These are phyloP conservation scores for Sinopyrophorus schimmeli DNA, from an alignment of 2,888 invertebrate genomes.

Conservation along the genomic window DNA sequence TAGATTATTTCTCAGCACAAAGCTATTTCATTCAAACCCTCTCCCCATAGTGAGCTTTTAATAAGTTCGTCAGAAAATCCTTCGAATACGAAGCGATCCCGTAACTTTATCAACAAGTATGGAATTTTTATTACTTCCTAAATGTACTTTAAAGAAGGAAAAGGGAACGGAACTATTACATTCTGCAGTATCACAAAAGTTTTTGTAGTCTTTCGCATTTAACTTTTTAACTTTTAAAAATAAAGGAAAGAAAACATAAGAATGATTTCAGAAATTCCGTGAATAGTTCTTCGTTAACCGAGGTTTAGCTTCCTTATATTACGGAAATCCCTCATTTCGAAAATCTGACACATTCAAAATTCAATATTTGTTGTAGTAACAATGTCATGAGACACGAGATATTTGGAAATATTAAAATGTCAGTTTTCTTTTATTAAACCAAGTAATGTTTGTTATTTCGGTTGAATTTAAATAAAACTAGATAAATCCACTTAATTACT, in stretches of 20 bases:
- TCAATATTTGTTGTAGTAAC: too few species aligned
- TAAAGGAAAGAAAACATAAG: not conserved
- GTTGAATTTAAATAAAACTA: too few species aligned
- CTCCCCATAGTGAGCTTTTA: conserved; percentile 9
- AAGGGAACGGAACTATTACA: conserved; percentile 11
- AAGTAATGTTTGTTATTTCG: too few species aligned
- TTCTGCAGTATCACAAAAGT: not conserved
- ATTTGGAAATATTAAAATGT: too few species aligned
- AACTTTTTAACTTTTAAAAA: conserved; percentile 2
- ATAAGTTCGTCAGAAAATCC: conserved; percentile 12
- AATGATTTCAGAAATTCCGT: conserved; percentile 1
- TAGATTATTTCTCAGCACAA: conserved; percentile 1
- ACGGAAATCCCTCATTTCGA: too few species aligned
- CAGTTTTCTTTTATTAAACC: too few species aligned
- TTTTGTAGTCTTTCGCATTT: conserved; percentile 3
- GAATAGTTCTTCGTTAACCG: too few species aligned
- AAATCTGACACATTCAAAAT: too few species aligned
- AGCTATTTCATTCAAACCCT: conserved; percentile 9
- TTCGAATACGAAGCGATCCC: conserved; percentile 9
- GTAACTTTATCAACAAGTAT: conserved; percentile 14
- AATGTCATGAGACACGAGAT: too few species aligned
- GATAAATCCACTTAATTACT: too few species aligned
- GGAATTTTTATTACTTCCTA: conserved; percentile 12
- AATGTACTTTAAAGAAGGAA: conserved; percentile 5
- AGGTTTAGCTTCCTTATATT: too few species aligned